A percentile compares a stretch with the other conserved stretches of the same genome.
phyloP scores from a whole-genome alignment of 2,797 vertebrate species.

The Notamacropus eugenii region DNA sequence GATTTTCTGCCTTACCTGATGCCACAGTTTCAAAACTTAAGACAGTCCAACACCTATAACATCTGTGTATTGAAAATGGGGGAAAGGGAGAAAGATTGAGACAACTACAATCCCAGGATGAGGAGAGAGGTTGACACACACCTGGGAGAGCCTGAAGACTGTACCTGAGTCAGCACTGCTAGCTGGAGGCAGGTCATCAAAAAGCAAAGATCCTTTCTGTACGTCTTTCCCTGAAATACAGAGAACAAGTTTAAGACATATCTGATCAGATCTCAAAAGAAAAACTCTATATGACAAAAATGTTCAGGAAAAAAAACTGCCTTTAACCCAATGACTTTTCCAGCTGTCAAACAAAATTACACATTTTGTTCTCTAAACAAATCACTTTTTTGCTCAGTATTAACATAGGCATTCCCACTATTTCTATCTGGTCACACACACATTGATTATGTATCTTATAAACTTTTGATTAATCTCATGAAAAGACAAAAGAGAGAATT shows the following conservation, averaged over 20 bases:
- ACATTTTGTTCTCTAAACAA: neutral
- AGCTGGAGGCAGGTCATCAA: slow-evolving; percentile 82
- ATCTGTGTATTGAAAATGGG: slow-evolving; percentile 75
- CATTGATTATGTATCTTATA: neutral
- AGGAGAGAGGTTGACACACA: slow-evolving; percentile 72
- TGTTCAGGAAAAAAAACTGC: neutral
- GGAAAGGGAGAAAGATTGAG: slow-evolving; percentile 69
- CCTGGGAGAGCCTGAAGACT: slow-evolving; percentile 72
- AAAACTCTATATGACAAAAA: neutral
- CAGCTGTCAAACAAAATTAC: neutral
- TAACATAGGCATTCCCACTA: neutral
- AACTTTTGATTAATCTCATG: neutral
- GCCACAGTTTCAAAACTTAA: slow-evolving; percentile 71
- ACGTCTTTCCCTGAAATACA: slow-evolving; percentile 84
- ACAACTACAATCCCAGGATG: slow-evolving; percentile 70
- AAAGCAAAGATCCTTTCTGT: slow-evolving; percentile 77
- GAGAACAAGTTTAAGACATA: slow-evolving; percentile 52
- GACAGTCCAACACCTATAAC: slow-evolving; percentile 76
- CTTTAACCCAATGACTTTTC: slow-evolving; percentile 5
- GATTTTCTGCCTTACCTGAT: slow-evolving; percentile 77
- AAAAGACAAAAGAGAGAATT: neutral
- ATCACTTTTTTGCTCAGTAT: neutral
- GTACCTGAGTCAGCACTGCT: slow-evolving; percentile 83
- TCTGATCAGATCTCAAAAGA: fast-evolving
- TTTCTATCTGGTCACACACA: slow-evolving; percentile 1